A percentile compares a stretch with the other conserved stretches of the same genome.
Conservation (phyloP, 2,113 vertebrate genomes). For the Sylvietta virens region DNA sequence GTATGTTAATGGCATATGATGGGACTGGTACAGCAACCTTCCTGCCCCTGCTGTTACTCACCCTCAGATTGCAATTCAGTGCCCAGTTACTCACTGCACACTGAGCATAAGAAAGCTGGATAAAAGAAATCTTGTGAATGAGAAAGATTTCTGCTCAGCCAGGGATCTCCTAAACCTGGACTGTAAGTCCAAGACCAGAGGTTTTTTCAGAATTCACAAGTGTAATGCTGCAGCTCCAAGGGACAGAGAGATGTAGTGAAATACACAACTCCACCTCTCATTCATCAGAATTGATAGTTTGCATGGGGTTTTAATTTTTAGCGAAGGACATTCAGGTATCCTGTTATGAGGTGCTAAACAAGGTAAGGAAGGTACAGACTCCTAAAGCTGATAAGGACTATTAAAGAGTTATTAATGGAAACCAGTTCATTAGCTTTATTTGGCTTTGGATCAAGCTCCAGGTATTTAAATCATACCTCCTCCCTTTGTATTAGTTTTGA, state of each 20-base stretch:
- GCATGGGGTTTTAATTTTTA: neutral
- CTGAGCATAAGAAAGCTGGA: neutral
- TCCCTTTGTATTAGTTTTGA: neutral
- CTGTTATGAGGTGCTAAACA: neutral
- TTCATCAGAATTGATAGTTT: neutral
- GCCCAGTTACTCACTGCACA: neutral
- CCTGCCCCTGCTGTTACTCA: neutral
- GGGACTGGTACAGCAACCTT: constrained; percentile 20
- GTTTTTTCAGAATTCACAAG: neutral
- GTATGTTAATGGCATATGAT: constrained; percentile 33
- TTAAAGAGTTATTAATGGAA: neutral
- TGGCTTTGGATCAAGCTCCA: neutral
- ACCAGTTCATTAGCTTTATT: neutral
- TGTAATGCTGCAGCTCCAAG: neutral
- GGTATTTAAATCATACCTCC: neutral
- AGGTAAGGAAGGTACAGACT: neutral
- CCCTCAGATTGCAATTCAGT: neutral
- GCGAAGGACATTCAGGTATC: neutral
- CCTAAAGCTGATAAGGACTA: neutral
- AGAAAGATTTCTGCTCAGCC: neutral
- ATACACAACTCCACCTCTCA: neutral
- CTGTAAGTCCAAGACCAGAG: neutral
- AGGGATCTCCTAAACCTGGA: neutral
- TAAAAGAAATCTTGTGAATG: neutral
- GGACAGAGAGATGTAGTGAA: neutral